A percentile compares a stretch with the other conserved stretches of the same genome.
Evolutionary conservation across 1,140 invertebrate species (phyloP).

Genomic region (Bombus superbus): DNA sequence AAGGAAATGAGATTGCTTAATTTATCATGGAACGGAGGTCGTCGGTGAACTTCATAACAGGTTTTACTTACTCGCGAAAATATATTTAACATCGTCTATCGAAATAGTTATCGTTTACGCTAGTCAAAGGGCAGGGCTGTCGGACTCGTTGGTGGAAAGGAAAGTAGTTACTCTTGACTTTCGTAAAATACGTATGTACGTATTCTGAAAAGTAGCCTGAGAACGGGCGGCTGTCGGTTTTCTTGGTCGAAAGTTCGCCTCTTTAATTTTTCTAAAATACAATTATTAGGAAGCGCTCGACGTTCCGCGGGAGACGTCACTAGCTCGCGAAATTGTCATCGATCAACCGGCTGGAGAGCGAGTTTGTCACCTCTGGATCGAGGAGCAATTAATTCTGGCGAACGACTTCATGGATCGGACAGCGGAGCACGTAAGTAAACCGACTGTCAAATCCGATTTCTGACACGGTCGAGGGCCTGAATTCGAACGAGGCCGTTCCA

Average conservation of each 20-base stretch:
- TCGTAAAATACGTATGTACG: not conserved
- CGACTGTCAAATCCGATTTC: slow-evolving; percentile 52
- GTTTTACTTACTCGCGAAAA: not conserved
- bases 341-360: slow-evolving; percentile 24
- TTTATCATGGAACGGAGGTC: not conserved
- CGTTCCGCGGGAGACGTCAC: not conserved
- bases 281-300: not conserved
- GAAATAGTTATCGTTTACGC: not conserved
- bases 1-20: slow-evolving; percentile 13
- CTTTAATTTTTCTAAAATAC: not conserved
- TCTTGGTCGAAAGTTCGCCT: too few relatives aligned
- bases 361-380: slow-evolving; percentile 41
- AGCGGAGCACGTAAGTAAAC: slow-evolving; percentile 38
- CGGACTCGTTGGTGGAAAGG: not conserved
- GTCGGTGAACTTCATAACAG: not conserved
- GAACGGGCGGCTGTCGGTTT: too few relatives aligned
- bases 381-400: slow-evolving; percentile 48
- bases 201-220: too few relatives aligned
- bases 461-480: slow-evolving; percentile 13
- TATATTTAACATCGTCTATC: not conserved
- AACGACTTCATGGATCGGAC: slow-evolving; percentile 33
- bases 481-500: slow-evolving; percentile 1
- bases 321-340: not conserved
- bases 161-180: not conserved
- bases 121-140: not conserved